Conservation (phyloP, 2,888 invertebrate species). For the Morpho helenor region DNA sequence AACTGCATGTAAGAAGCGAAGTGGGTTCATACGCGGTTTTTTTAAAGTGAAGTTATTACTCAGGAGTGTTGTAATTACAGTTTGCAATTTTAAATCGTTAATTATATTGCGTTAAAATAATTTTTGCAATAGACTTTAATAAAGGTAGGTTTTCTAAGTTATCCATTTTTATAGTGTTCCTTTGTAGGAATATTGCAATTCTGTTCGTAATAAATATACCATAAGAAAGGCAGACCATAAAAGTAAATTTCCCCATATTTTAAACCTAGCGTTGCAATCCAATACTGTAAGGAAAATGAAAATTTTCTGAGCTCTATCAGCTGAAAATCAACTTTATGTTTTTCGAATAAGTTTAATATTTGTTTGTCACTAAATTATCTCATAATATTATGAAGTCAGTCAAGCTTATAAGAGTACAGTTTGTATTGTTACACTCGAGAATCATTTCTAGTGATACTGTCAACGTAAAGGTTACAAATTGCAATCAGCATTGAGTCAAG, state of each 20-base stretch:
- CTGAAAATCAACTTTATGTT: slow-evolving; percentile 14
- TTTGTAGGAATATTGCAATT: background rate
- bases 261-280: slow-evolving; percentile 29
- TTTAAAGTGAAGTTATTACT: too few relatives aligned
- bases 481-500: background rate
- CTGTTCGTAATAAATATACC: slow-evolving; percentile 1
- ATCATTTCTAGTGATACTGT: slow-evolving; percentile 26
- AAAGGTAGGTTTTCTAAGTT: too few relatives aligned
- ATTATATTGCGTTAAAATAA: too few relatives aligned
- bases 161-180: too few relatives aligned
- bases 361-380: background rate
- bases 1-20: too few relatives aligned
- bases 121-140: too few relatives aligned
- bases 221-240: slow-evolving; percentile 22
- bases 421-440: slow-evolving; percentile 45
- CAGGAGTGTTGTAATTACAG: too few relatives aligned
- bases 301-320: background rate
- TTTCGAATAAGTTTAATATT: slow-evolving; percentile 26
- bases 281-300: slow-evolving; percentile 19
- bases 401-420: slow-evolving; percentile 41
- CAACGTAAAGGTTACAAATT: too few relatives aligned
- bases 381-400: slow-evolving; percentile 24
- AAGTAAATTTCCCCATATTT: slow-evolving; percentile 39
- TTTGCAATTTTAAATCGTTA: too few relatives aligned
- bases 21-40: too few relatives aligned